Conservation (phyloP, 2,113 vertebrate species). For the Oncorhynchus kisutch region DNA sequence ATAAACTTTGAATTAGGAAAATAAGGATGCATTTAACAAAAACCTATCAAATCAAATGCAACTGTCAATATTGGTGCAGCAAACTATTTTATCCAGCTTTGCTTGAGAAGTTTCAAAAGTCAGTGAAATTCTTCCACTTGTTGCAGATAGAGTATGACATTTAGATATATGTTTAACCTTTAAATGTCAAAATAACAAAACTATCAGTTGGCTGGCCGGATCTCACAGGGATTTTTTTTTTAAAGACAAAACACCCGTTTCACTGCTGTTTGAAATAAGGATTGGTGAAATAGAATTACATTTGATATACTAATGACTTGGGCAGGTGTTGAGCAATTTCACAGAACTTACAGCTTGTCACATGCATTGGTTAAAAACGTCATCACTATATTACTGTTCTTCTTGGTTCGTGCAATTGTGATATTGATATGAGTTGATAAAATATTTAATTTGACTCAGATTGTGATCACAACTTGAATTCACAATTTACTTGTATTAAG, state of each 20-base stretch:
- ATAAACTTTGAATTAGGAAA: background rate
- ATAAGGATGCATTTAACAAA: background rate
- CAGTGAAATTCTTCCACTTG: constrained; percentile 55
- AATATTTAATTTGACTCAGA: background rate
- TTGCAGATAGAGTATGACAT: constrained; percentile 70
- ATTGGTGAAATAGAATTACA: background rate
- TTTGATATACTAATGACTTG: background rate
- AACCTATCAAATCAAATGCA: background rate
- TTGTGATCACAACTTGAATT: background rate
- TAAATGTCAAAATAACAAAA: constrained; percentile 73
- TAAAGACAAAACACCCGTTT: constrained; percentile 52
- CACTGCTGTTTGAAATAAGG: constrained; percentile 21
- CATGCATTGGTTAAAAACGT: too few species aligned
- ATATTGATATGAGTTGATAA: background rate
- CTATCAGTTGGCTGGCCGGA: constrained; percentile 48
- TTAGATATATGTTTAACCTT: constrained; percentile 68
- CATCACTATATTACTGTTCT: background rate
- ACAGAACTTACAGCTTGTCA: background rate
- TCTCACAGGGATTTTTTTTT: constrained; percentile 50
- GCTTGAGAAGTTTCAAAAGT: constrained; percentile 25
- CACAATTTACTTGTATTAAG: background rate
- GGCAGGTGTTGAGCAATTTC: background rate
- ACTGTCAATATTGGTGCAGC: background rate
- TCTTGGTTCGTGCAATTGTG: background rate
- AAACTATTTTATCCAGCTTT: background rate